Evolutionary conservation across 2,113 vertebrate species (phyloP).

Genomic region (Callaeas wilsoni): DNA sequence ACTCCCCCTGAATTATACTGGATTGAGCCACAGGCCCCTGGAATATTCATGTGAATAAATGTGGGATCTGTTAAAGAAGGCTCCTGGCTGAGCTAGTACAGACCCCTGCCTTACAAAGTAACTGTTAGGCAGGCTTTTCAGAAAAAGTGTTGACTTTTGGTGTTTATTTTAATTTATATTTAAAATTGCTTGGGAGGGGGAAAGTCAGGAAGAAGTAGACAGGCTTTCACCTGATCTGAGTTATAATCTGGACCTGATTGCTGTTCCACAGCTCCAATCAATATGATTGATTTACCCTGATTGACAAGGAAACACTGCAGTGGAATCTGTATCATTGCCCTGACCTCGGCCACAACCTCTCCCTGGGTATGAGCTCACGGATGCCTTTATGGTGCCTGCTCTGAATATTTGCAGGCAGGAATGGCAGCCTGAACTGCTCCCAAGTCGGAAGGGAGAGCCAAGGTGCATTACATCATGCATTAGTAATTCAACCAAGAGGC

Average conservation of each 20-base stretch:
- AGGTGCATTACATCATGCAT: not conserved
- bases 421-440: not conserved
- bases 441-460: not conserved
- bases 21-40: not conserved
- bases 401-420: not conserved
- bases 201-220: not conserved
- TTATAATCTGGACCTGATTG: not conserved
- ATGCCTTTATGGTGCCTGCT: not conserved
- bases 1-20: not conserved
- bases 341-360: constrained; percentile 2
- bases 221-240: not conserved
- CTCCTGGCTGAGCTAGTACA: not conserved
- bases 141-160: not conserved
- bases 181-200: not conserved
- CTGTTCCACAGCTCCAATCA: not conserved
- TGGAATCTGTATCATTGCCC: not conserved
- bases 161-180: not conserved
- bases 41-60: not conserved
- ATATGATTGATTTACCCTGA: not conserved
- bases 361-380: not conserved
- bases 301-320: not conserved
- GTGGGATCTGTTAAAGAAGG: not conserved
- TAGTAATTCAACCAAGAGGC: not conserved
- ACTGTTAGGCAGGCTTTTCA: not conserved
- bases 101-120: not conserved